Conservation (phyloP, 2,797 vertebrate species). For the Columba guinea region DNA sequence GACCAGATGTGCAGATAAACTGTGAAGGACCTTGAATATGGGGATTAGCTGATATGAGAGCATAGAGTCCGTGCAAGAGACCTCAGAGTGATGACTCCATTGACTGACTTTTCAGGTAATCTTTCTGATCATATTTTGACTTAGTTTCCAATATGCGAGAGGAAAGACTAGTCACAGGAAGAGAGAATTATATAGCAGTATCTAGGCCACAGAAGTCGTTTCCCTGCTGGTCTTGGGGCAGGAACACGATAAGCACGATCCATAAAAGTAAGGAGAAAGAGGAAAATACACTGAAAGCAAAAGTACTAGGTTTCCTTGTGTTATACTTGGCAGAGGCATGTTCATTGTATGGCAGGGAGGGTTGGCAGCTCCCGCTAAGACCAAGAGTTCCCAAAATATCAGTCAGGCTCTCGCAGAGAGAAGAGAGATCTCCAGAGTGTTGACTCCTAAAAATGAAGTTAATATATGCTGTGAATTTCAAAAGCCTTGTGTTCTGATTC, state of each 20-base stretch:
- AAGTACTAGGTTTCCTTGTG: neutral
- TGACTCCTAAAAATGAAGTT: neutral
- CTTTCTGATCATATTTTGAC: neutral
- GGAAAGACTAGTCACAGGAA: neutral
- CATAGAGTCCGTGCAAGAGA: neutral
- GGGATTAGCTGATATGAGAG: neutral
- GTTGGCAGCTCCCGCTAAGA: neutral
- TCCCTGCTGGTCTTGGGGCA: neutral
- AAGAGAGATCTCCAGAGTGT: neutral
- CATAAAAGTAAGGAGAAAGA: neutral
- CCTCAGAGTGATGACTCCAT: neutral
- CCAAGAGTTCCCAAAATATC: neutral
- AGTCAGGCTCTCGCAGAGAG: neutral
- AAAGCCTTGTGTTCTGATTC: neutral
- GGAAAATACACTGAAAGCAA: neutral
- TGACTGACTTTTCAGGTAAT: neutral
- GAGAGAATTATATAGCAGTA: neutral
- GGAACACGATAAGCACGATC: neutral
- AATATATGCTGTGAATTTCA: neutral
- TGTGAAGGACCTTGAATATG: neutral
- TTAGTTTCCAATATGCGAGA: neutral
- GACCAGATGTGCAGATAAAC: neutral
- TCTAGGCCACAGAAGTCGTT: neutral
- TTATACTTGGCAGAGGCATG: neutral
- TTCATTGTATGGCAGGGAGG: neutral